Base-by-base conservation (phyloP, 2,888 invertebrate species). In the Pseudanteris insignis region DNA sequence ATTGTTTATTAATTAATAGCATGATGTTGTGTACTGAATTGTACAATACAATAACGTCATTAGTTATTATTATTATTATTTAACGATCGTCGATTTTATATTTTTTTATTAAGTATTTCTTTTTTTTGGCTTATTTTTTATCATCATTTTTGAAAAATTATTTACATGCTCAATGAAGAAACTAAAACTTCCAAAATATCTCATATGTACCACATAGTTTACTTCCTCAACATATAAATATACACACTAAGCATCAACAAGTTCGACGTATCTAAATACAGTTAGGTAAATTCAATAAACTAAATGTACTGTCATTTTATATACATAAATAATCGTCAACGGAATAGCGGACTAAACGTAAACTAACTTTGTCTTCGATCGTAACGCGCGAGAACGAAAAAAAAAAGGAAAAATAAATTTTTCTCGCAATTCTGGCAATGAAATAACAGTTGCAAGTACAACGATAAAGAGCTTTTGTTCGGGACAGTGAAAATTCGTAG, bases 101-200 rank as follows among this genome's bases (percentile, higher is more conserved):
- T 18, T 18, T 18, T 18, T 18, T 18, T 18, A 4, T 6, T 18
- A n/a, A n/a, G n/a, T 6, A 18, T 18, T 18, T 18, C 18, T 18
- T 18, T 18, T 18, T 18, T 18, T 18, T 18, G 18, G n/a, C n/a
- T n/a, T 18, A 6, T 18, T 18, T 18, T 18, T 18, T 18, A 41
- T 30, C 21, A 34, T 60, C 43, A 60, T 37, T 50, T 55, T 37
- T 28, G 18, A 62, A 62, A 62, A 51, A 18, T 51, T 62, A 62
- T 61, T 61, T 57, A 62, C 62, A 62, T 33, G 48, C 10, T 51
- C 11, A 53, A 57, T 51, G 26, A 57, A 62, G 55, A 46, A 46
- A 61, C 29, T 26, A 41, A 55, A 18, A 51, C 40, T 44, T 37
- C 30, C 9, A 41, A 33, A 59, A 51, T 36, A 46, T 28, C 48